A percentile compares a stretch with the other conserved stretches of the same genome.
These are phyloP conservation scores for Styela plicata DNA, from an alignment of 23 tunicate genomes.

Conservation along the genomic window DNA sequence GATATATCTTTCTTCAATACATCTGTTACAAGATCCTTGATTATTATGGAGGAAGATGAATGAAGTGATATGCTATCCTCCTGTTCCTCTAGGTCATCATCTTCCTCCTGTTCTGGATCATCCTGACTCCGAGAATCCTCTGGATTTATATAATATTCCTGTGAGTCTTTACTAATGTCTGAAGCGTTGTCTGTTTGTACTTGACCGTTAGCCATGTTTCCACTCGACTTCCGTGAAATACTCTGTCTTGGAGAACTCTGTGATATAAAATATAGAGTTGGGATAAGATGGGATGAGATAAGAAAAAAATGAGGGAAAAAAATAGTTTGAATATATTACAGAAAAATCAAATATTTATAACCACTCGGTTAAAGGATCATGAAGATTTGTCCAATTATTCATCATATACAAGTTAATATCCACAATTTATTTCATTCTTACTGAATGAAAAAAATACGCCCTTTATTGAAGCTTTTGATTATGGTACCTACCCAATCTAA, in stretches of 20 bases:
- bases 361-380: too few relatives aligned
- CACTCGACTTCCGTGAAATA: background rate
- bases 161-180: background rate
- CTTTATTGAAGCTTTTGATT: too few relatives aligned
- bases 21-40: constrained; percentile 96
- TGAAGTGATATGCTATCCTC: constrained; percentile 90
- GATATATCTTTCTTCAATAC: constrained; percentile 76
- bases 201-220: background rate
- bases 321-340: too few relatives aligned
- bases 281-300: too few relatives aligned
- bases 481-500: too few relatives aligned
- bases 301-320: too few relatives aligned
- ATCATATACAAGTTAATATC: too few relatives aligned
- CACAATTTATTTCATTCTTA: too few relatives aligned
- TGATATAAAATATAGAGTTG: too few relatives aligned
- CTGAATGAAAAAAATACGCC: too few relatives aligned
- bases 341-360: too few relatives aligned
- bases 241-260: background rate
- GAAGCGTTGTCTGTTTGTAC: background rate
- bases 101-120: constrained; percentile 9
- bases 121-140: background rate
- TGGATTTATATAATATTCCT: background rate
- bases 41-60: constrained; percentile 68
- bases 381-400: too few relatives aligned
- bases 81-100: constrained; percentile 41